These are phyloP conservation scores for Theocolax elegans DNA, from an alignment of 1,140 invertebrate species.

Conservation along the genomic window DNA sequence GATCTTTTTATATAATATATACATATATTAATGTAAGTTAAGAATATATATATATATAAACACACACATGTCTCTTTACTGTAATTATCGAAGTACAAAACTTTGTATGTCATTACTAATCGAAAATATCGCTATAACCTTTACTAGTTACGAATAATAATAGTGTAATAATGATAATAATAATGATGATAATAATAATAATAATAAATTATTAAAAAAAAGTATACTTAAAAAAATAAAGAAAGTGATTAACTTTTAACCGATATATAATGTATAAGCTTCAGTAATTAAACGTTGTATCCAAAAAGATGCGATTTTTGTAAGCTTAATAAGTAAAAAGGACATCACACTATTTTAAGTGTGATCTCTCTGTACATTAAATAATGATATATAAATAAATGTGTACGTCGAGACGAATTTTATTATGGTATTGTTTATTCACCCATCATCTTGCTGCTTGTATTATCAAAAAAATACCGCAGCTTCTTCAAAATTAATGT, in stretches of 20 bases:
- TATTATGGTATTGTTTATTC: not conserved
- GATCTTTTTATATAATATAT: no score
- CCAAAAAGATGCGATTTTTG: not conserved
- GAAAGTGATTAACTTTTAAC: not conserved
- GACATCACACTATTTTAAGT: slow-evolving; percentile 9
- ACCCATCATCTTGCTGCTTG: no score
- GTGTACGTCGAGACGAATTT: not conserved
- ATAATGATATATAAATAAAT: slow-evolving; percentile 8
- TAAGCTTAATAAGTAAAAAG: not conserved
- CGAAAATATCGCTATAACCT: no score
- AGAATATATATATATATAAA: not conserved
- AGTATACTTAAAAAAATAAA: not conserved
- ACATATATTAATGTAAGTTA: not conserved
- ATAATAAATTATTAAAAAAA: slow-evolving; percentile 8
- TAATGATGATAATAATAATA: not conserved
- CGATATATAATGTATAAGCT: not conserved
- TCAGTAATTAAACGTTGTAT: not conserved
- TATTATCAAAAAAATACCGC: no score
- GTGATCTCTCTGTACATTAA: slow-evolving; percentile 2
- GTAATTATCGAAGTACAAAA: slow-evolving; percentile 27
- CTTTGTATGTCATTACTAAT: slow-evolving; percentile 16
- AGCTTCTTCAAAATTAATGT: no score
- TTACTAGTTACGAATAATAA: no score
- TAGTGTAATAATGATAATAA: not conserved
- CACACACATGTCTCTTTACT: not conserved